Conservation (phyloP, 1,140 invertebrate genomes). For the Aphis gossypii region DNA sequence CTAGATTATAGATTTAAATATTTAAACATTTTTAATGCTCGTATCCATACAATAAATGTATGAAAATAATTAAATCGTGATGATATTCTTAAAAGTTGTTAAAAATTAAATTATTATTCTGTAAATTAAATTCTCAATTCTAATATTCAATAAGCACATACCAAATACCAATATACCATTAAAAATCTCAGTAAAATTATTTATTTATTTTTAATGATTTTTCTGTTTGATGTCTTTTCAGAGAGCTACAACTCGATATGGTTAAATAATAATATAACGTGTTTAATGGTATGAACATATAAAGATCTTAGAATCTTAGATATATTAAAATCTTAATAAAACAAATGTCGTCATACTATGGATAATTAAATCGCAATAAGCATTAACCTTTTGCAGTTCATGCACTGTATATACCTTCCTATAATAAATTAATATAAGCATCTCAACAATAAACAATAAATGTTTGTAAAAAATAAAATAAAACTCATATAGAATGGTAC, state of each 20-base stretch:
- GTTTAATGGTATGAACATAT: background rate
- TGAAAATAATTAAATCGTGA: background rate
- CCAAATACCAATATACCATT: background rate
- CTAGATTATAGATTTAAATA: background rate
- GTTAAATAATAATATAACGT: background rate
- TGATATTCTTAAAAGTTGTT: background rate
- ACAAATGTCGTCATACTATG: background rate
- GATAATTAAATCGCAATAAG: background rate
- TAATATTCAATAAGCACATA: background rate
- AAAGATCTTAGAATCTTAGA: background rate
- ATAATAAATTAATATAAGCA: background rate
- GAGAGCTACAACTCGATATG: too few relatives aligned
- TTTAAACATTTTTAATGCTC: background rate
- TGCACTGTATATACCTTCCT: background rate
- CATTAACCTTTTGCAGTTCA: background rate
- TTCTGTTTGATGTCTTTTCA: background rate
- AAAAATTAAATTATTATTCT: constrained; percentile 10
- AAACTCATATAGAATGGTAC: background rate
- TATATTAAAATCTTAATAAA: background rate
- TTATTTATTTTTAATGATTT: background rate
- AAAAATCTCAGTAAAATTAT: background rate
- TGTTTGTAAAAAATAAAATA: background rate
- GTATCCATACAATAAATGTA: background rate
- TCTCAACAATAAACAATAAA: background rate
- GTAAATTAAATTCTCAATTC: background rate